Evolutionary conservation across 1,140 invertebrate species (phyloP).

Genomic region (Oncopodura yosiiana): DNA sequence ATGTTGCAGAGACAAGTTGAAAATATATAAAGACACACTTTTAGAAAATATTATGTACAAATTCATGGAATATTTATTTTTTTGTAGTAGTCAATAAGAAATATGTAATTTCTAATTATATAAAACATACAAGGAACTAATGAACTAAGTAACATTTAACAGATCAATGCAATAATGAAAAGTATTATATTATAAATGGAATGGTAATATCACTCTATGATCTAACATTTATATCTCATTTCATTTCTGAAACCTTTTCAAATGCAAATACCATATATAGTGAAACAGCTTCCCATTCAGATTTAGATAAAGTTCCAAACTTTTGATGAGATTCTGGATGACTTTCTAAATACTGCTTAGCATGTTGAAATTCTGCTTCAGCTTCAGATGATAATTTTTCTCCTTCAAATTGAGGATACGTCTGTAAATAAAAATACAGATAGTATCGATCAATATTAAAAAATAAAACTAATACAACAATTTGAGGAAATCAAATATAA

Average conservation of each 20-base stretch:
- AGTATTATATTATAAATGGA: too few species aligned
- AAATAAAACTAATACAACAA: slow-evolving; percentile 4
- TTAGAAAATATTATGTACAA: too few species aligned
- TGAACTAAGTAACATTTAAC: too few species aligned
- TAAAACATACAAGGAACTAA: too few species aligned
- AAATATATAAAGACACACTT: too few species aligned
- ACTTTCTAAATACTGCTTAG: slow-evolving; percentile 51
- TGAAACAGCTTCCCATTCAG: slow-evolving; percentile 87
- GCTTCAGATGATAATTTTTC: slow-evolving; percentile 48
- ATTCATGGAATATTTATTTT: too few species aligned
- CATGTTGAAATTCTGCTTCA: slow-evolving; percentile 62
- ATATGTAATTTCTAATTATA: too few species aligned
- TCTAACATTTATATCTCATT: not conserved
- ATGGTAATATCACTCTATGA: too few species aligned
- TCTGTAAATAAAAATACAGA: slow-evolving; percentile 54
- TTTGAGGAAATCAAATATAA: not conserved
- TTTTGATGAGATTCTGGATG: slow-evolving; percentile 41
- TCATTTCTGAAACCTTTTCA: slow-evolving; percentile 48
- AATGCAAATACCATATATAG: slow-evolving; percentile 77
- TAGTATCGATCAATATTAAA: not conserved
- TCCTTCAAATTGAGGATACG: slow-evolving; percentile 50
- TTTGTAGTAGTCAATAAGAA: too few species aligned
- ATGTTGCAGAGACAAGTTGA: too few species aligned
- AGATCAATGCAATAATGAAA: too few species aligned
- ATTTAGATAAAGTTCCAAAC: slow-evolving; percentile 72